These are phyloP conservation scores for Amblyopsis rosae DNA, from an alignment of 2,113 vertebrate genomes.

Conservation along the genomic window DNA sequence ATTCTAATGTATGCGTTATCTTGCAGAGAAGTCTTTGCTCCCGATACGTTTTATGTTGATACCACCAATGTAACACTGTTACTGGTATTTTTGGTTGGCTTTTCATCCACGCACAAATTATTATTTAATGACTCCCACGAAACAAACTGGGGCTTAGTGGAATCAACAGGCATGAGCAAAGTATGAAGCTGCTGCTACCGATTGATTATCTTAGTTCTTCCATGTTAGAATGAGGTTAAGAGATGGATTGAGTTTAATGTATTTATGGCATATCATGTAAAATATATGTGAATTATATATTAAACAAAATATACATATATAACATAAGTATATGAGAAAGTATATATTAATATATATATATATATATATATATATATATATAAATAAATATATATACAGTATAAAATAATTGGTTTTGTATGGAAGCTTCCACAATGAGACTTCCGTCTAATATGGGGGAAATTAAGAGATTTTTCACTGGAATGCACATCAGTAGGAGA, in stretches of 20 bases:
- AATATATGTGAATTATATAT: conserved; percentile 57
- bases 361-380: conserved; percentile 48
- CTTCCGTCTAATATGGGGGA: conserved; percentile 77
- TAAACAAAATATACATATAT: conserved; percentile 50
- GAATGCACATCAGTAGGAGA: conserved; percentile 98
- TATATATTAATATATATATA: conserved; percentile 28
- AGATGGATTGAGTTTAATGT: conserved; percentile 51
- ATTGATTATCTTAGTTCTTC: conserved; percentile 86
- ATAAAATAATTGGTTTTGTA: conserved; percentile 48
- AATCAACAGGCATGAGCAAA: conserved; percentile 99
- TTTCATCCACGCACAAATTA: conserved; percentile 68
- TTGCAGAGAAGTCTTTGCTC: conserved; percentile 81
- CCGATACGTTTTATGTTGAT: conserved; percentile 68
- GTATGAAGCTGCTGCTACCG: conserved; percentile 99
- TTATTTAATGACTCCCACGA: conserved; percentile 75
- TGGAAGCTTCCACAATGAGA: conserved; percentile 67
- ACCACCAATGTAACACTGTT: conserved; percentile 76
- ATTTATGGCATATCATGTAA: conserved; percentile 44
- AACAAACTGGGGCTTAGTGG: conserved; percentile 85
- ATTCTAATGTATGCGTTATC: conserved; percentile 82
- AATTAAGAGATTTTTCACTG: conserved; percentile 83
- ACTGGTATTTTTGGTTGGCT: conserved; percentile 56
- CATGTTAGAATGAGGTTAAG: conserved; percentile 74
- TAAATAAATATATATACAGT: conserved; percentile 45
- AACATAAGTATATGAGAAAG: conserved; percentile 59